Conservation (phyloP, 2,888 invertebrate genomes). For the Apamea crenata region DNA sequence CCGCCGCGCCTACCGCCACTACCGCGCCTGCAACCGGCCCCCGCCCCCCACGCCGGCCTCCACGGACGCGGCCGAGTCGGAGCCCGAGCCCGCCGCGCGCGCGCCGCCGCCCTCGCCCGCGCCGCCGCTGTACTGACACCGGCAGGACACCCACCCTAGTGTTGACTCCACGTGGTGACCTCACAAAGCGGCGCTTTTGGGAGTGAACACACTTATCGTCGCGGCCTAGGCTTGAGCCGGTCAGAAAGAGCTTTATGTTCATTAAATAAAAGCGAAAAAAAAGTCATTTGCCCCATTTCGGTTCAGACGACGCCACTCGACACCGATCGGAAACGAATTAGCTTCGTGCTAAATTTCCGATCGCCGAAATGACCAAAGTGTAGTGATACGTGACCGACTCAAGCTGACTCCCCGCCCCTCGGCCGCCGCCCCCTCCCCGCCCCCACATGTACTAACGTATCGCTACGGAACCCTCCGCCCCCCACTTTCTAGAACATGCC, state of each 20-base stretch:
- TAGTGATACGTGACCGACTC: background rate
- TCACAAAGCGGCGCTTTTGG: no score
- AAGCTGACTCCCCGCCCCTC: background rate
- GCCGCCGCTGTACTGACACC: constrained; percentile 18
- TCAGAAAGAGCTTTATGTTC: background rate
- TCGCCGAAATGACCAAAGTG: background rate
- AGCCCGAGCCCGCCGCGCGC: constrained; percentile 94
- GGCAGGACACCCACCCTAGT: no score
- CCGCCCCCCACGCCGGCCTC: constrained; percentile 98
- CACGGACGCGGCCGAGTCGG: constrained; percentile 97
- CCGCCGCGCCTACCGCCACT: constrained; percentile 94
- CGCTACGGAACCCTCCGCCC: background rate
- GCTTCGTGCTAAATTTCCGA: background rate
- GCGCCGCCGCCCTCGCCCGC: constrained; percentile 91
- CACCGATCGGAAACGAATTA: background rate
- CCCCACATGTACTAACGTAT: background rate
- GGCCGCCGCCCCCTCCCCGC: no score
- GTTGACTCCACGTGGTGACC: no score
- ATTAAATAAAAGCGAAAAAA: background rate
- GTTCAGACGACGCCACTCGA: background rate
- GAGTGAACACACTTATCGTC: background rate
- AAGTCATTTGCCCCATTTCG: background rate
- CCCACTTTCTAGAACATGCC: background rate
- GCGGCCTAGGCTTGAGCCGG: background rate
- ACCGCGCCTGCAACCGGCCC: constrained; percentile 95